Evolutionary conservation across 2,888 invertebrate species (phyloP), one percentile per base, ranked within the genome.

Genomic region (Podabrus alpinus): DNA sequence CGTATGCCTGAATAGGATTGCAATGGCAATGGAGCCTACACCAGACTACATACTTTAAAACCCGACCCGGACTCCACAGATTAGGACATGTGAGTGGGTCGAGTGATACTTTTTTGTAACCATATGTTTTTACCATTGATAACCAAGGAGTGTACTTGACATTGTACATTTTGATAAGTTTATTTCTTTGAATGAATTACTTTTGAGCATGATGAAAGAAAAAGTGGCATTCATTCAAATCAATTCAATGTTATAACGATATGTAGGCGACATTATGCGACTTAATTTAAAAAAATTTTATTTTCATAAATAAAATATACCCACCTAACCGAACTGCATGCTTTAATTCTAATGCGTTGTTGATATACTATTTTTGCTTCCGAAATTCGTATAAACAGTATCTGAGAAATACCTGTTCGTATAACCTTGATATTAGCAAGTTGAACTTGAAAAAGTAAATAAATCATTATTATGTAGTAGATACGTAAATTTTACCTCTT

Each of bases 11-110:
- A 67, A 70, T 71, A 74, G 74, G 68, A 59, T 68, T 45, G 71
- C 68, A 74, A 73, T 73, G 69, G 69, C 73, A 73, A 73, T 73
- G 72, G 66, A 69, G 66, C 73, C 73, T 69, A 73, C 73, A 69
- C 69, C 64, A 24, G 69, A 61, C 73, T 24, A 59, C 66, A 68
- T 62, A 72, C 72, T 45, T 64, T 64, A 64, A 68, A 29, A 69
- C 73, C 66, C 69, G 69, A 69, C 69, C 73, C 73, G 73, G 69
- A 73, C 69, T 73, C 69, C 62, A 59, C 73, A 64, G 69, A 73
- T 73, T 73, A 73, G 73, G 73, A 73, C 73, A 73, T 73, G n/a
- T 17, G 73, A 66, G 73, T 73, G 69, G 73, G 73, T 29, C 69
- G 73, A 66, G 69, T 67, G 72, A 72, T 64, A 72, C 72, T 72